Evolutionary conservation across 2,797 vertebrate genomes (phyloP).

Genomic region (Champsocephalus esox): DNA sequence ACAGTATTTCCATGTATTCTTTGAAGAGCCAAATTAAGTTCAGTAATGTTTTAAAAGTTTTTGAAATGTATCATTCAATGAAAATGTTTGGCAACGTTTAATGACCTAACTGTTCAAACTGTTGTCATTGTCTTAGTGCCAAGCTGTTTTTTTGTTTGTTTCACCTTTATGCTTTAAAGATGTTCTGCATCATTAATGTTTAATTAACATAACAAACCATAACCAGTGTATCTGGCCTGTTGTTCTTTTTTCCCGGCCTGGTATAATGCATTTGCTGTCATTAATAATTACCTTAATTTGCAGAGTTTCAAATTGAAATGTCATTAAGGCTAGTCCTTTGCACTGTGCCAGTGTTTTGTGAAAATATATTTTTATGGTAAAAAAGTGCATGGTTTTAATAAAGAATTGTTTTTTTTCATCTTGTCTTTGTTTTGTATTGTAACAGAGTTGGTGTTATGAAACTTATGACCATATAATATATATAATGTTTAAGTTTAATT

Average conservation of each 20-base stretch:
- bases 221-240: neutral
- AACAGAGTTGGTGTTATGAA: neutral
- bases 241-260: neutral
- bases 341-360: constrained; percentile 56
- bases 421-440: constrained; percentile 16
- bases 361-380: constrained; percentile 54
- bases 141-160: constrained; percentile 20
- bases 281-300: constrained; percentile 5
- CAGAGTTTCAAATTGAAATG: constrained; percentile 50
- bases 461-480: neutral
- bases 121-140: constrained; percentile 24
- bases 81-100: constrained; percentile 26
- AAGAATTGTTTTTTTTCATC: constrained; percentile 36
- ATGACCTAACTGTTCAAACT: constrained; percentile 5
- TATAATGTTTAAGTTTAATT: neutral
- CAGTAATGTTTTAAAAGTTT: constrained; percentile 8
- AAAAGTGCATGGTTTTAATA: constrained; percentile 68
- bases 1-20: constrained; percentile 16
- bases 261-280: constrained; percentile 2
- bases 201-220: neutral
- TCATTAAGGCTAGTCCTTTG: constrained; percentile 22
- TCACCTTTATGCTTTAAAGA: neutral
- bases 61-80: constrained; percentile 14
- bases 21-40: constrained; percentile 4
- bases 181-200: constrained; percentile 6